Base-by-base conservation (phyloP, 2,113 vertebrate species). In the Apus apus region DNA sequence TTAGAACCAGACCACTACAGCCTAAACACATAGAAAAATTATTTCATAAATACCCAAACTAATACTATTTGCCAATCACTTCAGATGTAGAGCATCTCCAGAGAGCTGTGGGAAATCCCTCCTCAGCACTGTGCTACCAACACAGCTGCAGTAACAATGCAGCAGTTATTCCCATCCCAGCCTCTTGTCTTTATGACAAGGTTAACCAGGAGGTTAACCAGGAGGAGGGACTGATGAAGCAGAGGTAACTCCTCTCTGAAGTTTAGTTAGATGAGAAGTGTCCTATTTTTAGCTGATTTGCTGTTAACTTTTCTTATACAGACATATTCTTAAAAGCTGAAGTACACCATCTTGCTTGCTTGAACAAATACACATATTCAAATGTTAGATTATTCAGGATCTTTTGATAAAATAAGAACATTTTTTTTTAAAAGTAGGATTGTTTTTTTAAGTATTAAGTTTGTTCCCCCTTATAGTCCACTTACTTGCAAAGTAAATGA, bases 401-500 rank as follows among this genome's bases (percentile, higher is more conserved):
- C n/a, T n/a, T n/a, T n/a, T n/a, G n/a, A n/a, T n/a, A n/a, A n/a
- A n/a, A n/a, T n/a, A n/a, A n/a, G n/a, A n/a, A n/a, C n/a, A n/a
- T n/a, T n/a, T n/a, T 38, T 54, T 54, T 53, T 53, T 27, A 16
- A 22, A 60, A 50, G 13, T 11, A 68, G 6, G 8, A 25, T 26
- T 16, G 7, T 20, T 48, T 79, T 22, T 5, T 11, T 54, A 58
- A 70, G 19, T 26, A 70, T 50, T 62, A 67, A 25, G 8, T 19
- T 34, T 75, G 68, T 50, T 15, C 21, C 25, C 56, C 29, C 6
- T 58, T 43, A 34, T 2, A 76, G 54, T 58, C 56, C 34, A 96
- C 96, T 97, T 94, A 97, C 96, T 86, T 97, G 96, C 81, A 99
- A 96, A 71, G 98, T 99, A 97, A 99, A 99, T 2, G 98, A 96